Conservation (phyloP, 2,888 invertebrate genomes). For the Prionchulus punctatus region DNA sequence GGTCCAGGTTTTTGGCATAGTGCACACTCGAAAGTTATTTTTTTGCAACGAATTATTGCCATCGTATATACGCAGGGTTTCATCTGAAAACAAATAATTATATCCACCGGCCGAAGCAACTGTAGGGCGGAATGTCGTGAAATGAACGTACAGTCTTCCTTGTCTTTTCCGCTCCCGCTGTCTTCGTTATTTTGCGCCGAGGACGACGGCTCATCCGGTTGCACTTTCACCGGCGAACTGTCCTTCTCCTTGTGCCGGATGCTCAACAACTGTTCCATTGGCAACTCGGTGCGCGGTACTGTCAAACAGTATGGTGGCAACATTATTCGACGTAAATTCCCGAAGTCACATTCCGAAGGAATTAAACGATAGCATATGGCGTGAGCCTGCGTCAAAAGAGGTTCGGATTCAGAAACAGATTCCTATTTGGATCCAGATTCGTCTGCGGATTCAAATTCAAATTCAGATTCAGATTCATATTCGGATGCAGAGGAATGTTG, state of each 20-base stretch:
- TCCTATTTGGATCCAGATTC: too few relatives aligned
- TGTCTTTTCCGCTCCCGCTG: neutral
- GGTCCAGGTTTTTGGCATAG: conserved; percentile 70
- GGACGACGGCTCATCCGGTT: neutral
- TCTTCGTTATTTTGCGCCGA: neutral
- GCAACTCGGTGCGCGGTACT: conserved; percentile 94
- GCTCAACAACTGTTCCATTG: conserved; percentile 95
- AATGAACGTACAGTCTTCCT: neutral
- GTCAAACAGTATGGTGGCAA: conserved; percentile 95
- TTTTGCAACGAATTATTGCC: conserved; percentile 84
- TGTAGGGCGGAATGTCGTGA: neutral
- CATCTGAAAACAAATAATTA: neutral
- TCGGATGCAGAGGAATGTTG: neutral
- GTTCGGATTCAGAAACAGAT: too few relatives aligned
- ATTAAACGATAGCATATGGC: conserved; percentile 79
- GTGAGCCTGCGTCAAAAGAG: conserved; percentile 82
- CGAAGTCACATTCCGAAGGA: conserved; percentile 87
- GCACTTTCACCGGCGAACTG: neutral
- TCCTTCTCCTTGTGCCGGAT: conserved; percentile 38
- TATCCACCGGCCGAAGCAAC: too few relatives aligned
- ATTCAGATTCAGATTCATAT: too few relatives aligned
- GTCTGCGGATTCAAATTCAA: too few relatives aligned
- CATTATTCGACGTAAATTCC: conserved; percentile 90
- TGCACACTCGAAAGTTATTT: conserved; percentile 76
- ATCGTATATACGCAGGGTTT: conserved; percentile 34